Base-by-base conservation (phyloP, 2,113 vertebrate genomes). In the Dipodomys merriami region DNA sequence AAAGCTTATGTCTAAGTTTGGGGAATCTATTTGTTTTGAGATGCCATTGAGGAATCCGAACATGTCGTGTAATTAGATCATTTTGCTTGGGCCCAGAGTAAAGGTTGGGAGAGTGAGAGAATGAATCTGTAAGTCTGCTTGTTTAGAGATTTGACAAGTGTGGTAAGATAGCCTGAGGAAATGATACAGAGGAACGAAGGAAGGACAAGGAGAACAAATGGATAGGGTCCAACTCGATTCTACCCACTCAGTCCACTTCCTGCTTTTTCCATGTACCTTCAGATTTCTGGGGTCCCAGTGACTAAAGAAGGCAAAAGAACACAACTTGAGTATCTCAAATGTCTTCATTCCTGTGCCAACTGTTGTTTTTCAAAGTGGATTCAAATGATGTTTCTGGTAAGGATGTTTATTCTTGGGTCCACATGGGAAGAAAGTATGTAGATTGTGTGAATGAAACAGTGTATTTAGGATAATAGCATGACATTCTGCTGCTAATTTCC, bases 121-220 rank as follows among this genome's bases (percentile, higher is more conserved):
- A 22, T 16, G 69, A 13, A 65, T 81, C 27, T 68, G 62, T 86
- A 53, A 83, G 49, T 82, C 33, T 92, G 90, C 67, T 65, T 91
- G 4, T 73, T 83, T 20, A 13, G 4, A 77, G 44, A 39, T 86
- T 9, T 46, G 84, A 71, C 25, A 64, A 33, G 33, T 57, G 64
- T 73, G 30, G 67, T 2, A 39, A 91, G 67, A 20, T 1, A 49
- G 16, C 29, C 33, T 27, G 44, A 13, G 53, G 30, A 76, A 79
- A 79, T n/a, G 9, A n/a, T 44, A 53, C 1, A 46, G 64, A 88
- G 23, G 5, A 27, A 46, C 60, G 62, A 30, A 83, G 57, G 22
- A 88, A 33, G 7, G 22, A 30, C 71, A n/a, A 33, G 7, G 8
- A 77, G 23, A 15, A 30, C 27, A 94, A 4, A 39, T 53, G 44